A percentile compares a stretch with the other conserved stretches of the same genome.
phyloP scores from a whole-genome alignment of 1,140 invertebrate species.

The Whitmania pigra region DNA sequence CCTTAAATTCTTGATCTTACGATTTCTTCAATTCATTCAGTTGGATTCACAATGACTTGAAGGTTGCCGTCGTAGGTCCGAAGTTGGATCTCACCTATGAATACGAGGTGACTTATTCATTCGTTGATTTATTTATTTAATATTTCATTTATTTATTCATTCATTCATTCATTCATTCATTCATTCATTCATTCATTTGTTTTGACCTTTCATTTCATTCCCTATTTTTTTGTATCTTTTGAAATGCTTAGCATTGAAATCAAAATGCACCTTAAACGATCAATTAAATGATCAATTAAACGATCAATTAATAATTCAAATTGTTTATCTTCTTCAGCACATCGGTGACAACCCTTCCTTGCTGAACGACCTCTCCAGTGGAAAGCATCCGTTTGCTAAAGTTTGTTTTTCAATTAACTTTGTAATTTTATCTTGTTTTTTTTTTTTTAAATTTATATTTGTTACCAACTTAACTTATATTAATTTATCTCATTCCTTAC shows the following conservation, averaged over 20 bases:
- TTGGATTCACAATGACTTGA: conserved; percentile 45
- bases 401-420: conserved; percentile 27
- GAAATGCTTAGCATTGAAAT: no score
- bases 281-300: conserved; percentile 13
- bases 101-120: conserved; percentile 53
- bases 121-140: background rate
- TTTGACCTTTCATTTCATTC: no score
- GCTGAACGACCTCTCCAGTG: conserved; percentile 60
- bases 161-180: no score
- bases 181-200: no score
- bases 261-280: no score
- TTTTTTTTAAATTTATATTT: background rate
- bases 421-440: background rate
- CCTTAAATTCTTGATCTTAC: no score
- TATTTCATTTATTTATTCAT: background rate
- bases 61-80: conserved; percentile 66
- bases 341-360: conserved; percentile 63
- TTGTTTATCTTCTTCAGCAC: conserved; percentile 49
- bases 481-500: conserved; percentile 21
- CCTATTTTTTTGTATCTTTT: no score
- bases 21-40: no score
- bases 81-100: conserved; percentile 86
- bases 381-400: conserved; percentile 60
- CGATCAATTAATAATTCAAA: no score
- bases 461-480: background rate